Evolutionary conservation across 2,888 invertebrate species (phyloP), one percentile per base, ranked within the genome.

Genomic region (Plutella xylostella): DNA sequence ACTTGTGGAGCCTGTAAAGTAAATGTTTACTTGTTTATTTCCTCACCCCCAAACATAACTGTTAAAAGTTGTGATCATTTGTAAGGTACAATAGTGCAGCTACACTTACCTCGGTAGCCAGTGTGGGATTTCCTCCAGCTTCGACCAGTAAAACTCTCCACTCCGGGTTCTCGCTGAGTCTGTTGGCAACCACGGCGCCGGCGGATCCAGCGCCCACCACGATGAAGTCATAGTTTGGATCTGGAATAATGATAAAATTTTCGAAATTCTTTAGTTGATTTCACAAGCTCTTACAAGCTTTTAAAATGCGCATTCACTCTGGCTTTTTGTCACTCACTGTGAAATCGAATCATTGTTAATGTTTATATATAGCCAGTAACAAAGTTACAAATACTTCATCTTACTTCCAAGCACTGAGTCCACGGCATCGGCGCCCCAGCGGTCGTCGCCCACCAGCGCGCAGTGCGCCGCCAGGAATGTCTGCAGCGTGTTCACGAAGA

Each of bases 181-280:
- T 82, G 53, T 89, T 90, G 0, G 95, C 95, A 45, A 96, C 50
- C 0, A 91, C 93, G 1, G 92, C 85, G 2, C 94, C 95, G 0
- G 92, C 94, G 1, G 92, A 90, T 0, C 95, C 96, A 1, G 88
- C 94, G 0, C 94, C 94, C 2, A 94, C 82, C 43, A 94, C 85
- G 5, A 94, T 86, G 57, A 93, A 94, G 66, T 94, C 94, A 57
- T 94, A 94, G 40, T 83, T 83, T 2, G 73, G 72, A 55, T 74
- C 75, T 53, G 54, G 31, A 53, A 48, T 12, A 2, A 2, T 3
- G 11, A 28, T 2, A 28, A 28, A 28, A 12, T 12, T 12, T 42
- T n/a, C 14, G 2, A 34, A n/a, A n/a, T n/a, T n/a, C n/a, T n/a
- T n/a, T n/a, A n/a, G n/a, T n/a, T n/a, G n/a, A n/a, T n/a, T n/a